Percentiles rank a stretch among this genome's conserved stretches.
These are phyloP conservation scores for Zaprionus lachaisei DNA, from an alignment of 1,140 invertebrate species.

Conservation along the genomic window DNA sequence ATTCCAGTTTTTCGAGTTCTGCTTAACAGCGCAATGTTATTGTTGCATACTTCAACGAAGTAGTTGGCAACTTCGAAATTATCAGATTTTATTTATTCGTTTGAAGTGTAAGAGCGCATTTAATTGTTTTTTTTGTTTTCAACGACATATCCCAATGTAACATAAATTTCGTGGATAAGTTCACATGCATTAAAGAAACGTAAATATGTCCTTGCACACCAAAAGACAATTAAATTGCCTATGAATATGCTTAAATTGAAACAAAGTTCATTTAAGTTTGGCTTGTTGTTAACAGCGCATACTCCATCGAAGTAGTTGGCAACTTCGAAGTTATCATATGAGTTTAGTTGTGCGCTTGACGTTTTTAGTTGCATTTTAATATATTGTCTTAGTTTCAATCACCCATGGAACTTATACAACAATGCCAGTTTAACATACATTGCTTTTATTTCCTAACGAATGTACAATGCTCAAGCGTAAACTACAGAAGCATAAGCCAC, in stretches of 20 bases:
- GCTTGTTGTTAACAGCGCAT: too few species aligned
- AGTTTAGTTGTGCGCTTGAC: too few species aligned
- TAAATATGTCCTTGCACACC: not conserved
- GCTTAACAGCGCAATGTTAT: not conserved
- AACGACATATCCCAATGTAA: not conserved
- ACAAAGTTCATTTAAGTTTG: too few species aligned
- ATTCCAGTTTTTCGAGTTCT: too few species aligned
- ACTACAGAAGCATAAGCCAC: constrained; percentile 23
- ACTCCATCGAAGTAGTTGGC: too few species aligned
- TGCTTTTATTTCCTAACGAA: not conserved
- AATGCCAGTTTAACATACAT: too few species aligned
- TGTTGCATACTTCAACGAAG: not conserved
- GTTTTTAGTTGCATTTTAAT: not conserved
- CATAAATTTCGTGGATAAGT: not conserved
- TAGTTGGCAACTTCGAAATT: not conserved
- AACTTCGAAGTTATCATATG: too few species aligned
- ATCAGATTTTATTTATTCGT: not conserved
- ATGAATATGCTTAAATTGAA: not conserved
- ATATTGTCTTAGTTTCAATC: not conserved
- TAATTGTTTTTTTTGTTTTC: not conserved
- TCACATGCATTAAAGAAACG: not conserved
- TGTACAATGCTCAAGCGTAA: constrained; percentile 61
- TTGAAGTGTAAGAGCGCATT: not conserved
- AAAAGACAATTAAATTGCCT: not conserved
- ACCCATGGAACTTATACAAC: too few species aligned